phyloP scores from a whole-genome alignment of 2,888 invertebrate genomes.

The Sinhomidia bicolor region DNA sequence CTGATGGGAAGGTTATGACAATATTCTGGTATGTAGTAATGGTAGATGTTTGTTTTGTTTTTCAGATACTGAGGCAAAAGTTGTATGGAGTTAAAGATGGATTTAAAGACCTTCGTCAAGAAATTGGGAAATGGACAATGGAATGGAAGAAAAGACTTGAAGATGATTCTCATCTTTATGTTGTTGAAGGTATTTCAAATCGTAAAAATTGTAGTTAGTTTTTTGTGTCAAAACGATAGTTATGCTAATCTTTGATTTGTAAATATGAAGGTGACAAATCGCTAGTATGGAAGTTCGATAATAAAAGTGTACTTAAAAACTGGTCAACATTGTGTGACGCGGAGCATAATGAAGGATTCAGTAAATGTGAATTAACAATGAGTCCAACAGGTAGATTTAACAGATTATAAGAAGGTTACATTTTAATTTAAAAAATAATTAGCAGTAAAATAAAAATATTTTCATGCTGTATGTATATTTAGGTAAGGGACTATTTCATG shows the following conservation, averaged over 20 bases:
- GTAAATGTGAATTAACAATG: slow-evolving; percentile 86
- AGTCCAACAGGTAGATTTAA: slow-evolving; percentile 84
- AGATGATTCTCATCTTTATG: slow-evolving; percentile 82
- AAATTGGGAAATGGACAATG: slow-evolving; percentile 86
- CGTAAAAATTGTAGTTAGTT: slow-evolving; percentile 14
- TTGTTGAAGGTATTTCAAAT: slow-evolving; percentile 56
- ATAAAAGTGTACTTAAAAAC: slow-evolving; percentile 85
- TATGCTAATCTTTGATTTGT: neutral
- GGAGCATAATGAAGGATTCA: slow-evolving; percentile 91
- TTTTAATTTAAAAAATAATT: too few relatives aligned
- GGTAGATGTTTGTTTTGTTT: neutral
- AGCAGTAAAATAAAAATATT: too few relatives aligned
- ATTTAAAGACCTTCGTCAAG: slow-evolving; percentile 86
- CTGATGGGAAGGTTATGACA: too few relatives aligned
- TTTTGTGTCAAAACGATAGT: slow-evolving; percentile 75
- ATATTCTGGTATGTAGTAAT: neutral
- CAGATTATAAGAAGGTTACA: too few relatives aligned
- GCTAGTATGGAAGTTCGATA: slow-evolving; percentile 87
- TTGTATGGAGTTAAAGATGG: slow-evolving; percentile 83
- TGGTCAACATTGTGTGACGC: slow-evolving; percentile 90
- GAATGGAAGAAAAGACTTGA: slow-evolving; percentile 87
- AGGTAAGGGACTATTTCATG: slow-evolving; percentile 88
- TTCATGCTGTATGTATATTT: too few relatives aligned
- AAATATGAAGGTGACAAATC: slow-evolving; percentile 85
- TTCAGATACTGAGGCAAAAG: slow-evolving; percentile 65